A percentile compares a stretch with the other conserved stretches of the same genome.
phyloP scores from a whole-genome alignment of 2,888 invertebrate genomes.

The Tachina lurida region DNA sequence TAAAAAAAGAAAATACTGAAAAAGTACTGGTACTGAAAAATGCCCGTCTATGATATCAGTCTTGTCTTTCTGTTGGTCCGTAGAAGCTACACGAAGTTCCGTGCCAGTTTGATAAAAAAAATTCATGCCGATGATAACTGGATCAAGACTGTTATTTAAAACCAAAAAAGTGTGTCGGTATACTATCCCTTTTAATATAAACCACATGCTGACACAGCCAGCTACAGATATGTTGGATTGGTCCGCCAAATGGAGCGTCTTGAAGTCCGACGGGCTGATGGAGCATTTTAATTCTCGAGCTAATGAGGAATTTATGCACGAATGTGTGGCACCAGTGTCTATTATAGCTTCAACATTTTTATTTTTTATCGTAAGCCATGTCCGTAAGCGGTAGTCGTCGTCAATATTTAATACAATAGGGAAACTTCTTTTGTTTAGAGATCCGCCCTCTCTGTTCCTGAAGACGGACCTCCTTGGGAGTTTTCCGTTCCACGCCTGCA shows the following conservation, averaged over 20 bases:
- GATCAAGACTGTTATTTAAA: not conserved
- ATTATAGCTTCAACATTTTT: not conserved
- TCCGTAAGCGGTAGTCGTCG: not conserved
- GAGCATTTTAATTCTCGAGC: conserved; percentile 4
- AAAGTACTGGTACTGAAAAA: too few species aligned
- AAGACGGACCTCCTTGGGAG: not conserved
- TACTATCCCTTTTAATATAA: conserved; percentile 6
- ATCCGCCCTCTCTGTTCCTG: not conserved
- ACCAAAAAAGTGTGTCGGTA: not conserved
- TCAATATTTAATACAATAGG: not conserved
- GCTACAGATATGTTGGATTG: not conserved
- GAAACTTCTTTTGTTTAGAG: not conserved
- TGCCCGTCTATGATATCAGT: too few species aligned
- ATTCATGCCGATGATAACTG: too few species aligned
- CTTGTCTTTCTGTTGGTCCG: too few species aligned
- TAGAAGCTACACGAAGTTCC: too few species aligned
- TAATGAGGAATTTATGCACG: not conserved
- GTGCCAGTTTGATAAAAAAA: too few species aligned
- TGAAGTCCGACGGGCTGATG: not conserved
- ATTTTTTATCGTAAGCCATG: not conserved
- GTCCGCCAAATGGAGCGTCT: conserved; percentile 10
- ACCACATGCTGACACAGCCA: conserved; percentile 1
- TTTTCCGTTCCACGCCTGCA: not conserved
- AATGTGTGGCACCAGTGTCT: conserved; percentile 3
- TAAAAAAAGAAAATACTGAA: too few species aligned